phyloP scores from a whole-genome alignment of 2,113 vertebrate genomes.

The Colius striatus region DNA sequence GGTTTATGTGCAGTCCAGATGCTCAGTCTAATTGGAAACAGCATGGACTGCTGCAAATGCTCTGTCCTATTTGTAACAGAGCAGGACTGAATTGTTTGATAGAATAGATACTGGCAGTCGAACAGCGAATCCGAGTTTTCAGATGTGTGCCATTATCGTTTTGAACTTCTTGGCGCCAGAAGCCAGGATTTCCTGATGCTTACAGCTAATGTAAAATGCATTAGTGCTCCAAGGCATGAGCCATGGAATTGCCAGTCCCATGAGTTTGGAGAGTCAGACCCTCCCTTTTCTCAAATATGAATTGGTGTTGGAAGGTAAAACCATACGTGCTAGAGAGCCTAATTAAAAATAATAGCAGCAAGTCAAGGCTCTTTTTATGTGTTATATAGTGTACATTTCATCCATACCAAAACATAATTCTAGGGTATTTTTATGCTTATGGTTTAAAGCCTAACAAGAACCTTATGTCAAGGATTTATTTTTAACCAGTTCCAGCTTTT shows the following conservation, averaged over 20 bases:
- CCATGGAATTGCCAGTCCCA: constrained; percentile 68
- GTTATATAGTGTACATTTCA: constrained; percentile 69
- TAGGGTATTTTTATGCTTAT: constrained; percentile 76
- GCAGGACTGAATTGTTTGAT: constrained; percentile 62
- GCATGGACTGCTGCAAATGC: constrained; percentile 52
- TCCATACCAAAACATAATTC: constrained; percentile 73
- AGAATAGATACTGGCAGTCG: constrained; percentile 72
- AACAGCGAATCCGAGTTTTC: constrained; percentile 54
- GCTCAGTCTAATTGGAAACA: constrained; percentile 73
- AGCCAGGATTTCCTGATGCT: constrained; percentile 73
- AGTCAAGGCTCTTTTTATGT: constrained; percentile 63
- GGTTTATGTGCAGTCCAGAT: constrained; percentile 48
- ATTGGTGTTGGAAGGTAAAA: constrained; percentile 75
- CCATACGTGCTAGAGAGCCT: constrained; percentile 72
- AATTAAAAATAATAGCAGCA: constrained; percentile 83
- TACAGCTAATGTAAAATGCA: constrained; percentile 76
- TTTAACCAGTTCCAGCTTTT: constrained; percentile 80
- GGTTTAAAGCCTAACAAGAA: constrained; percentile 80
- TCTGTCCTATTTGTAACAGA: constrained; percentile 52
- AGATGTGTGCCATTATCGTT: constrained; percentile 70
- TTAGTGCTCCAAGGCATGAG: constrained; percentile 73
- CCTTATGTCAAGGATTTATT: constrained; percentile 78
- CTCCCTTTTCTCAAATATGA: constrained; percentile 44
- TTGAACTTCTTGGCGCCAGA: constrained; percentile 69
- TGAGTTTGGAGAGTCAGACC: constrained; percentile 53